Base-by-base conservation (phyloP, 2,797 vertebrate genomes). In the Anomalospiza imberbis region DNA sequence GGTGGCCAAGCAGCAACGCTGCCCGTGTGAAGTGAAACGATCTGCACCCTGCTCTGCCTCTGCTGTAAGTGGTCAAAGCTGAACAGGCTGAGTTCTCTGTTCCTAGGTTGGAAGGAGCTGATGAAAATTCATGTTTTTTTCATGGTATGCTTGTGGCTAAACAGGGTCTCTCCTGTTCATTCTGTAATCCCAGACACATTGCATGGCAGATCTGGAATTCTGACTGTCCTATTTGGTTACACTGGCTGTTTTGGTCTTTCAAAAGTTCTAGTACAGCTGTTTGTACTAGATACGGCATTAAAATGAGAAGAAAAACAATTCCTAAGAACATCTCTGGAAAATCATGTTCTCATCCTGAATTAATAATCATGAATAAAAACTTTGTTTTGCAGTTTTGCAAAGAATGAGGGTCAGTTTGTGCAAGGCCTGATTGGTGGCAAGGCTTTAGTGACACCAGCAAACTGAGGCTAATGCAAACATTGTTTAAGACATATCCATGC, bases 11-110 rank as follows among this genome's bases (percentile, higher is more conserved):
- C n/a, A 84, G 42, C 24, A 38, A 6, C 11, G 8, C 3, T 45
- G n/a, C 18, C 7, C 5, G 5, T 0, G 3, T 7, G 68, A 60
- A 44, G 38, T 1, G 1, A 4, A 47, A 29, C 57, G 44, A 24
- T 26, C 45, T 24, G 9, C 12, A 31, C 18, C 26, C 25, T 38
- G 57, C 71, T 44, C 22, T 53, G 38, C 14, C 32, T 62, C 47
- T 1, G 1, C 26, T 50, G 4, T 22, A 17, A 44, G 61, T 6
- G 40, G 15, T 60, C 36, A 40, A 5, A 89, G 26, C 47, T 61
- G 50, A 75, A 19, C 1, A 15, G 62, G 13, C 18, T 47, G 74
- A 55, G 57, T 55, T 48, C 14, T 89, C 21, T 31, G 5, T 47
- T 88, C 45, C 26, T 65, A n/a, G 50, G 47, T 9, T 45, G 36